Percentiles rank a stretch among this genome's conserved stretches.
Conservation (phyloP, 2,888 invertebrate species). For the Prenolepis imparis region DNA sequence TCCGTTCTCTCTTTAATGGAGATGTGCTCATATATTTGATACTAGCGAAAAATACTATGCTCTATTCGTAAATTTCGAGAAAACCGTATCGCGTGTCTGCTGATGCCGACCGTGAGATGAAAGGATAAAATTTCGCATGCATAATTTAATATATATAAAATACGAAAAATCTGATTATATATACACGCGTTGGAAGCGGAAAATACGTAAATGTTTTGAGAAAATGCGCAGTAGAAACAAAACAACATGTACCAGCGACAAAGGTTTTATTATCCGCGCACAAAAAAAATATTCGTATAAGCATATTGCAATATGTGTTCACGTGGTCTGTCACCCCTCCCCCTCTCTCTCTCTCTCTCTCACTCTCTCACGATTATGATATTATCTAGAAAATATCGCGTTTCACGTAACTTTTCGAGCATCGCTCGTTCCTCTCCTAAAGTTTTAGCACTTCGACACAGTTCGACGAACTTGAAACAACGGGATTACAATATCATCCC, state of each 20-base stretch:
- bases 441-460: conserved; percentile 11
- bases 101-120: background rate
- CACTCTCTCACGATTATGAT: conserved; percentile 44
- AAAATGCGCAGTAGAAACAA: background rate
- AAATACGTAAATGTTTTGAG: background rate
- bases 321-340: conserved; percentile 36
- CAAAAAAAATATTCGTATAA: conserved; percentile 62
- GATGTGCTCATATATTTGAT: background rate
- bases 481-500: conserved; percentile 31
- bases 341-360: conserved; percentile 7
- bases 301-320: conserved; percentile 20
- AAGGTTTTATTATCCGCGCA: conserved; percentile 66
- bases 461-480: conserved; percentile 32
- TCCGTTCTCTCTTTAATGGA: background rate
- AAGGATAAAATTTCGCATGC: background rate
- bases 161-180: background rate
- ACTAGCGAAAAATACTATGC: background rate
- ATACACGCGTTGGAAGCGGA: background rate
- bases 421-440: background rate
- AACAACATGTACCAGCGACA: background rate
- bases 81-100: background rate
- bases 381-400: conserved; percentile 60
- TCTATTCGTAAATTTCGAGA: background rate
- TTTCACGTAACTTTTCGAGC: conserved; percentile 58
- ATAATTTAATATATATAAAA: background rate